Base-by-base conservation (phyloP, 1,140 invertebrate species). In the Leptinotarsa undecemlineata region DNA sequence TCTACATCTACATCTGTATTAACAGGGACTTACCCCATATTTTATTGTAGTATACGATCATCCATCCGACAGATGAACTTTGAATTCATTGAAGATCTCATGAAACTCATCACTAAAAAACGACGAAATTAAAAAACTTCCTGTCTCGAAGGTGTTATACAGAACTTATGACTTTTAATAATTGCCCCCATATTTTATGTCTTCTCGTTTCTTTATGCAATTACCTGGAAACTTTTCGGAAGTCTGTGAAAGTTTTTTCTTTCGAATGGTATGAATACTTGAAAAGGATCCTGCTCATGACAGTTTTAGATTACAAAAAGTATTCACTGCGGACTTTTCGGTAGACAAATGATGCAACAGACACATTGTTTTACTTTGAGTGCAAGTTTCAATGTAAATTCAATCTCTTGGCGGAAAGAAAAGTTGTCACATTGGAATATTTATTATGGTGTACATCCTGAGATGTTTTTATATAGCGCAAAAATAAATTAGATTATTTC, bases 101-200 rank as follows among this genome's bases (percentile, higher is more conserved):
- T 11, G 33, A 11, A 42, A 42, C 33, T 57, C 15, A 57, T 57
- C 17, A 57, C 15, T 17, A 19, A 57, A 57, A 57, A 57, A 57
- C 51, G n/a, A 57, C 17, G 51, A 57, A 57, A 57, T 57, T 15
- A 19, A 57, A 57, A 57, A 57, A 57, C 51, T 57, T 57, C 51
- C 51, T 17, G 3, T 57, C 51, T 57, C 51, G 15, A 57, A 57
- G 51, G 51, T 57, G 51, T 57, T 19, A 15, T 57, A 57, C 51
- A 57, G n/a, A 57, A 57, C 51, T 57, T 57, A 17, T 57, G 51
- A 57, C 51, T 57, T 57, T 57, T 57, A 57, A 57, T 57, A 57
- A 57, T 57, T 57, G 13, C 14, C 15, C 15, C 14, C 4, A 57
- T 57, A 57, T 17, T 57, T 57, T 19, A 57, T 57, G 51, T 57